Evolutionary conservation across 2,797 vertebrate species (phyloP).

Genomic region (Chaunax sp.): DNA sequence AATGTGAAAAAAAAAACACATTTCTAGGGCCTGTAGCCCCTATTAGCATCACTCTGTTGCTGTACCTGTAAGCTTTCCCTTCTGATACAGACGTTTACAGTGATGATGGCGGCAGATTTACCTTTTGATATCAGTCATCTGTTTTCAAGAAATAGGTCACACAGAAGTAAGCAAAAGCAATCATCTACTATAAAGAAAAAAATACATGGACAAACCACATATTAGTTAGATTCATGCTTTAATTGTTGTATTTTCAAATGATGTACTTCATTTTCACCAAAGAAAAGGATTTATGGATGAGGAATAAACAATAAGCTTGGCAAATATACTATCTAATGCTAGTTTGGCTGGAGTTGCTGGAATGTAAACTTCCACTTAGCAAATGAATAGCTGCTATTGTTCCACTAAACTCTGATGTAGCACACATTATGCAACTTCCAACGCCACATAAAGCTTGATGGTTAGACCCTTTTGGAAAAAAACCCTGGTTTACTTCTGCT

Average conservation of each 20-base stretch:
- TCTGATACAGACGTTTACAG: not conserved
- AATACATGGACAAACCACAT: too few relatives aligned
- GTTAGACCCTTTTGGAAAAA: not conserved
- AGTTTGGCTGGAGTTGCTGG: not conserved
- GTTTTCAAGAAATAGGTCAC: too few relatives aligned
- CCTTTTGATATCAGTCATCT: not conserved
- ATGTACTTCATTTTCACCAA: not conserved
- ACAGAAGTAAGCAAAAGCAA: too few relatives aligned
- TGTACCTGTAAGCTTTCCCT: conserved; percentile 13
- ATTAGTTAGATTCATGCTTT: too few relatives aligned
- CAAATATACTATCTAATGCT: not conserved
- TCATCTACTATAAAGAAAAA: too few relatives aligned
- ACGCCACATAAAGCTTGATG: not conserved
- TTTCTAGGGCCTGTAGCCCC: not conserved
- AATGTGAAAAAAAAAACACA: not conserved
- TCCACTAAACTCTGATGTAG: not conserved
- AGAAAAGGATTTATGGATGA: not conserved
- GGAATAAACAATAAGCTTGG: not conserved
- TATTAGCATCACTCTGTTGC: not conserved
- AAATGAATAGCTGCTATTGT: not conserved
- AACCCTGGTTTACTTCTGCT: not conserved
- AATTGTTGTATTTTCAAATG: too few relatives aligned
- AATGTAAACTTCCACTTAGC: too few relatives aligned
- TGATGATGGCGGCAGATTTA: too few relatives aligned
- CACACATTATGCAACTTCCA: not conserved